phyloP scores from a whole-genome alignment of 2,113 vertebrate genomes.

The Chrysemys picta region DNA sequence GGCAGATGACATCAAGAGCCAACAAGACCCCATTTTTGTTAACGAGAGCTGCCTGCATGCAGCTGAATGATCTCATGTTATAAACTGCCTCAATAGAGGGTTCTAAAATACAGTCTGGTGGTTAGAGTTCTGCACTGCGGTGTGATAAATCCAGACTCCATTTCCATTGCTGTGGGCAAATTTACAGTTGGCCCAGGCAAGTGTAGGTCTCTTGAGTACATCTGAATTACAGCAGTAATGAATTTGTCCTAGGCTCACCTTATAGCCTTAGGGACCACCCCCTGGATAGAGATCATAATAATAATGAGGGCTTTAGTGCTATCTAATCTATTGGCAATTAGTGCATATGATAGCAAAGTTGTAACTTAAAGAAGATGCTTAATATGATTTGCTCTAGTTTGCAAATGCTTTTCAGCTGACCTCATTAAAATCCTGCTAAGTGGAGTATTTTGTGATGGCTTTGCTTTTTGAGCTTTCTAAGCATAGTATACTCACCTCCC shows the following conservation, averaged over 20 bases:
- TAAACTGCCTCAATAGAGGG: accelerated
- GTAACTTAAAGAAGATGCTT: not conserved
- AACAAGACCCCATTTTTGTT: too few relatives aligned
- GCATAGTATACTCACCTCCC: not conserved
- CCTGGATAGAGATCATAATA: not conserved
- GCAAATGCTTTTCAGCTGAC: not conserved
- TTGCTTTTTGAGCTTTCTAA: not conserved
- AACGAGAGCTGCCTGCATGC: not conserved
- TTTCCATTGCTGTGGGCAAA: not conserved
- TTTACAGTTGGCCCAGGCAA: not conserved
- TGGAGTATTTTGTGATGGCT: not conserved
- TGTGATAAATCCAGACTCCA: not conserved
- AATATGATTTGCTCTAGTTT: not conserved
- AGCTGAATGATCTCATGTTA: accelerated
- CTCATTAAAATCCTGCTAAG: not conserved
- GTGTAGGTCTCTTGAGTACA: not conserved
- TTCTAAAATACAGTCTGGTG: accelerated
- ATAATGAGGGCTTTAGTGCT: not conserved
- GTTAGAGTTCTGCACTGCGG: not conserved
- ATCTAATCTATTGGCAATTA: not conserved
- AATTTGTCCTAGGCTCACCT: not conserved
- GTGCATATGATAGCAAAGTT: not conserved
- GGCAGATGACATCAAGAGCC: not conserved
- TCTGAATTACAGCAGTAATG: not conserved
- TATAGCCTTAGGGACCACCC: not conserved